Evolutionary conservation across 2,888 invertebrate species (phyloP).

Genomic region (Scaptomyza polygonia): DNA sequence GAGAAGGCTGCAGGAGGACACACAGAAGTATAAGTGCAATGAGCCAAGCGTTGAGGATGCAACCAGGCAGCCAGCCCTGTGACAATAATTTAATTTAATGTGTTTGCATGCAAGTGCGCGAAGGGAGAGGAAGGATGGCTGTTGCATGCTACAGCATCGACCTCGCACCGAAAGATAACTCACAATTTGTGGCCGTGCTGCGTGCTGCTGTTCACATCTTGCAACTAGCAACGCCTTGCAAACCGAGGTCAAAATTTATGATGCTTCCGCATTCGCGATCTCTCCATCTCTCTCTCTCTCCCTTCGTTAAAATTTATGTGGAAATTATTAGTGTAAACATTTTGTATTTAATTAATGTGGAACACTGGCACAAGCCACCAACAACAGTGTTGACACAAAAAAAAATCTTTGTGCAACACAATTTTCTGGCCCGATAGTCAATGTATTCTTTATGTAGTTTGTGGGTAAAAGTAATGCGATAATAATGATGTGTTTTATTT

Average conservation of each 20-base stretch:
- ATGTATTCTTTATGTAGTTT: slow-evolving; percentile 48
- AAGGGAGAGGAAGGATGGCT: not conserved
- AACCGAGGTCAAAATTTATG: slow-evolving; percentile 66
- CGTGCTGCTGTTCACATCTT: slow-evolving; percentile 49
- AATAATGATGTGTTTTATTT: slow-evolving; percentile 69
- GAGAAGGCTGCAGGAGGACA: slow-evolving; percentile 26
- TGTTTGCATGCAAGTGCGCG: slow-evolving; percentile 74
- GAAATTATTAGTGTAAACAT: slow-evolving; percentile 81
- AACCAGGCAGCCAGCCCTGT: slow-evolving; percentile 46
- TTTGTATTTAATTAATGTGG: slow-evolving; percentile 81
- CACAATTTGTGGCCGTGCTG: slow-evolving; percentile 76
- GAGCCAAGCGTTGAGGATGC: slow-evolving; percentile 15
- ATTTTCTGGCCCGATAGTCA: slow-evolving; percentile 52
- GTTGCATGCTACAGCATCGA: slow-evolving; percentile 29
- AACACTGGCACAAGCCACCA: slow-evolving; percentile 32
- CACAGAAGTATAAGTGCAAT: slow-evolving; percentile 7
- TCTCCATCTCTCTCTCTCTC: slow-evolving; percentile 1
- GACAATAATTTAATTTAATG: slow-evolving; percentile 80
- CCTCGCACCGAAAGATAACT: slow-evolving; percentile 65
- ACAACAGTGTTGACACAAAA: slow-evolving; percentile 36
- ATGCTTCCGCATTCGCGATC: slow-evolving; percentile 54
- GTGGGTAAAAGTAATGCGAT: slow-evolving; percentile 58
- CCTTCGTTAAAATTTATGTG: slow-evolving; percentile 69
- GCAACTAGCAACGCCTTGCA: slow-evolving; percentile 47
- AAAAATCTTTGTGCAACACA: slow-evolving; percentile 46